These are phyloP conservation scores for Neuroterus valhalla DNA, from an alignment of 1,140 invertebrate species.

Conservation along the genomic window DNA sequence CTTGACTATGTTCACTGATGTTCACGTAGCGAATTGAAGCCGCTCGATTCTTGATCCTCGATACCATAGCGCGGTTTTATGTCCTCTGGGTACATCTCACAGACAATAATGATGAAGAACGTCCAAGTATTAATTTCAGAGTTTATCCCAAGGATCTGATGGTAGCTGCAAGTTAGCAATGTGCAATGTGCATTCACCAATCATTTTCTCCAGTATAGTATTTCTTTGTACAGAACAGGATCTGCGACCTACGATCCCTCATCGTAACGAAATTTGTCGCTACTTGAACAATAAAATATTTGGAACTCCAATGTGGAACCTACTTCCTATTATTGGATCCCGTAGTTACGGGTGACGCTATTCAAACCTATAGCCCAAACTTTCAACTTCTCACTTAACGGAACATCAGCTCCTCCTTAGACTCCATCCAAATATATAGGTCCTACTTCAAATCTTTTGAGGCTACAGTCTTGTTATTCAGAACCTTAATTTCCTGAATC, in stretches of 20 bases:
- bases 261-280: too few species aligned
- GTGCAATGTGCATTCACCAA: not conserved
- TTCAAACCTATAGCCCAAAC: too few species aligned
- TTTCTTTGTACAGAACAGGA: not conserved
- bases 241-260: not conserved
- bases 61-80: conserved; percentile 12
- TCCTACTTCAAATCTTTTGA: too few species aligned
- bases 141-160: conserved; percentile 18
- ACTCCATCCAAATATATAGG: too few species aligned
- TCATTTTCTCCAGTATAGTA: not conserved
- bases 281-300: too few species aligned
- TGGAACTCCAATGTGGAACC: too few species aligned
- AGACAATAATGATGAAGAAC: conserved; percentile 29
- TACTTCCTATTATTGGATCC: too few species aligned
- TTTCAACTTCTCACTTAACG: too few species aligned
- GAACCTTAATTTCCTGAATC: too few species aligned
- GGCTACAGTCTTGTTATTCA: too few species aligned
- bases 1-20: conserved; percentile 16
- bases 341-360: too few species aligned
- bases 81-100: conserved; percentile 24
- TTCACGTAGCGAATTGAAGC: conserved; percentile 11
- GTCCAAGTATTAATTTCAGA: conserved; percentile 31
- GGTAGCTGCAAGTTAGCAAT: conserved; percentile 4
- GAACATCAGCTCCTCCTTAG: too few species aligned
- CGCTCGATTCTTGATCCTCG: not conserved